Evolutionary conservation across 2,888 invertebrate species (phyloP).

Genomic region (Ptilodon capucinus): DNA sequence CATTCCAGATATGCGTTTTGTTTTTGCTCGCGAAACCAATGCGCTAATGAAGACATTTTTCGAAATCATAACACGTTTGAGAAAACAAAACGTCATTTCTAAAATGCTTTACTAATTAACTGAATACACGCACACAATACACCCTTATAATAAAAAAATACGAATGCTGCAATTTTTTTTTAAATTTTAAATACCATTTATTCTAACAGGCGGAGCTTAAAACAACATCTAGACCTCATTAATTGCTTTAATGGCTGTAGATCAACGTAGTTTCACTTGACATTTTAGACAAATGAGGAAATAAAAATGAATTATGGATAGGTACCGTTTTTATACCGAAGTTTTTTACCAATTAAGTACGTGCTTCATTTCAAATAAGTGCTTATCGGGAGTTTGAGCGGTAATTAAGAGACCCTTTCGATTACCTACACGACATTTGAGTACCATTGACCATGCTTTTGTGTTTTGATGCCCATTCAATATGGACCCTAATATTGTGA

Average conservation of each 20-base stretch:
- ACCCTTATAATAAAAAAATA: slow-evolving; percentile 1
- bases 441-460: slow-evolving; percentile 4
- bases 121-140: slow-evolving; percentile 4
- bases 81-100: slow-evolving; percentile 40
- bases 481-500: not conserved
- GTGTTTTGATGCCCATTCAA: not conserved
- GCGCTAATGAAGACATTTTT: slow-evolving; percentile 57
- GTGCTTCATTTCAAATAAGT: slow-evolving; percentile 13
- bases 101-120: slow-evolving; percentile 27
- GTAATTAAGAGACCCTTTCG: slow-evolving; percentile 20
- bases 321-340: slow-evolving; percentile 1
- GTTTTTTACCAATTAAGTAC: slow-evolving; percentile 12
- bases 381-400: slow-evolving; percentile 11
- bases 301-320: slow-evolving; percentile 16
- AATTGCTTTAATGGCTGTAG: slow-evolving; percentile 4
- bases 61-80: slow-evolving; percentile 50
- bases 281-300: slow-evolving; percentile 21
- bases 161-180: not conserved
- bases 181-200: not conserved
- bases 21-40: slow-evolving; percentile 41
- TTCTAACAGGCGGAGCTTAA: not conserved
- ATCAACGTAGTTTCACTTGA: slow-evolving; percentile 10
- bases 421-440: slow-evolving; percentile 23
- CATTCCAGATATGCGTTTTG: slow-evolving; percentile 45
- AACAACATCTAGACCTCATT: slow-evolving; percentile 1